Evolutionary conservation across 2,888 invertebrate genomes (phyloP), one percentile per base, ranked within the genome.

Genomic region (Thecocarcelia acutangulata): DNA sequence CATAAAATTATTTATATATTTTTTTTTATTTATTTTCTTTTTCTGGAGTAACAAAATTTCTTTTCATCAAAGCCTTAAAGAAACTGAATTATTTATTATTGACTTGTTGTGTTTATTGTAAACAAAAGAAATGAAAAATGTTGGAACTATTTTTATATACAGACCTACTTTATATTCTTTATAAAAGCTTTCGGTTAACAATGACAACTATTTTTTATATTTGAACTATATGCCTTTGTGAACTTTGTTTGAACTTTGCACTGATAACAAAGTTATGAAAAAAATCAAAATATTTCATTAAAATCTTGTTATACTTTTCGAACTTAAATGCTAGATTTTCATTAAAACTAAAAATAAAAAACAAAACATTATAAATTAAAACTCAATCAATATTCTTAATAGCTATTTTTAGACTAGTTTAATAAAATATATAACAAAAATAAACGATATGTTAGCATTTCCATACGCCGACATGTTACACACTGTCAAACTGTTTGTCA

Each of bases 101-200:
- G 33, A 9, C 33, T 33, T 33, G 33, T 28, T 28, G n/a, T 28
- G 28, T 50, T 19, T 24, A 52, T 21, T 37, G 17, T 63, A 44
- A 56, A n/a, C 9, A 40, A 58, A 33, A 33, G 1, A 33, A 33
- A 33, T 33, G 33, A 33, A 33, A 42, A 50, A 48, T 58, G 66
- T 75, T 75, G 13, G 17, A 58, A 58, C n/a, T 9, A 17, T 58
- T 37, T 58, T 40, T 64, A 74, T 74, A 56, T 64, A n/a, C n/a
- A n/a, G n/a, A n/a, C n/a, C n/a, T n/a, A 64, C 58, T 66, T 74
- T 73, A 63, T 74, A 37, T 46, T 44, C 40, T 75, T 75, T 75
- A 66, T 28, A 28, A 46, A 50, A 11, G 2, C 12, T 50, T 24
- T 13, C 0, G 8, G 17, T 12, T 24, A 21, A 11, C 3, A 21